A percentile compares a stretch with the other conserved stretches of the same genome.
phyloP scores from a whole-genome alignment of 2,888 invertebrate species.

The Campoletis raptor region DNA sequence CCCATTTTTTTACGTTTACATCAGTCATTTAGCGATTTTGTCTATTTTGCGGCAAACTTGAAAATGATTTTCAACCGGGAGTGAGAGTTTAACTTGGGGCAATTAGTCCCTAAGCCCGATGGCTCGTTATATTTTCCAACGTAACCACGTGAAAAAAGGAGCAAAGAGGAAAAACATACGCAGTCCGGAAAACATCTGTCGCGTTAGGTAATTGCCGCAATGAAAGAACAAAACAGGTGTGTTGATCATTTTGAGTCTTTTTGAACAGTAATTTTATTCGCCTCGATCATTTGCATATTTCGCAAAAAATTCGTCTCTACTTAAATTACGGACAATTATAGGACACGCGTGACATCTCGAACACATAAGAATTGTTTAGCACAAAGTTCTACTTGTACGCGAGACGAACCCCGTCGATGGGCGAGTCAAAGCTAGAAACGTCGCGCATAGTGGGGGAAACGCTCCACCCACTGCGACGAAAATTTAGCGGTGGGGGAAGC shows the following conservation, averaged over 20 bases:
- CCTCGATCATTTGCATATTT: neutral
- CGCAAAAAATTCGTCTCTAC: neutral
- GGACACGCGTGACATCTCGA: neutral
- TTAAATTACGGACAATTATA: neutral
- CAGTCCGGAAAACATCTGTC: slow-evolving; percentile 41
- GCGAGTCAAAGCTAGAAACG: neutral
- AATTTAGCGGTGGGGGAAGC: neutral
- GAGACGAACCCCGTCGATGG: neutral
- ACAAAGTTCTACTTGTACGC: neutral
- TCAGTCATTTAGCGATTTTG: neutral
- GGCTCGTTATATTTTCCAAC: neutral
- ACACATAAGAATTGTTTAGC: neutral
- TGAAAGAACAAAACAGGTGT: slow-evolving; percentile 35
- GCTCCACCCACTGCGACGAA: too few species aligned
- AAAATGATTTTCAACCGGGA: neutral
- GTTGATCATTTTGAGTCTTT: neutral
- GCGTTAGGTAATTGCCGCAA: slow-evolving; percentile 43
- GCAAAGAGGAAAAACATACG: neutral
- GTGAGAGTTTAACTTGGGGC: neutral
- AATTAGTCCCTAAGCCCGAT: too few species aligned
- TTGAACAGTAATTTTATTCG: neutral
- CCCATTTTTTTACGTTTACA: neutral
- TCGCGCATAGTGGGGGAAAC: neutral
- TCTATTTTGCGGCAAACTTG: too few species aligned
- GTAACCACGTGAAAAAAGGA: neutral